Evolutionary conservation across 1,140 invertebrate genomes (phyloP), one percentile per base, ranked within the genome.

Genomic region (Aricia agestis): DNA sequence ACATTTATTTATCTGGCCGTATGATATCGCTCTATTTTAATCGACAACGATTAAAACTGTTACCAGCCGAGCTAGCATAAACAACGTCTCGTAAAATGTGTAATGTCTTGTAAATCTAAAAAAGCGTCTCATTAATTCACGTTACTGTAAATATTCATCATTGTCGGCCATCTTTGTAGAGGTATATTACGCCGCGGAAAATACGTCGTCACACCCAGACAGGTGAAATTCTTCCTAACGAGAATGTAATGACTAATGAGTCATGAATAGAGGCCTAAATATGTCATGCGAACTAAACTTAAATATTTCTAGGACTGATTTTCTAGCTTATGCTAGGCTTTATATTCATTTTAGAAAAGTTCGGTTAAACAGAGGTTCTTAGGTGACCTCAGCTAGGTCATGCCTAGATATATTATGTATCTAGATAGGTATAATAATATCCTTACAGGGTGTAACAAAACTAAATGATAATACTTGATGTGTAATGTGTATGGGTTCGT

Each of bases 51-150:
- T 52, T 52, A 15, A 52, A 52, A 52, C 45, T 52, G 45, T 52
- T 52, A 52, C 45, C 45, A 52, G 45, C 45, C 45, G 6, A 36
- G 36, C 36, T 36, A 52, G 45, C 45, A 15, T 13, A 52, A 52
- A 52, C 45, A 52, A 52, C 45, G 13, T 52, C 45, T 52, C 45
- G 45, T 52, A 52, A 52, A 52, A 52, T 52, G 45, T 11, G 45
- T 52, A 52, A 52, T 52, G 45, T 52, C 45, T 52, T 52, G 45
- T 52, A 52, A 52, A 52, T 52, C 45, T 52, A 52, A 52, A 52
- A 52, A 52, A 52, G 45, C 13, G 13, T 52, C 45, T 52, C 45
- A 52, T 52, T 52, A 52, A 52, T 52, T 52, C 45, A 52, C 45
- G 45, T 52, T 52, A 52, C 45, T 52, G 45, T 52, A 52, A 52